These are phyloP conservation scores for Ceraclea dissimilis DNA, from an alignment of 2,888 invertebrate species.

Conservation along the genomic window DNA sequence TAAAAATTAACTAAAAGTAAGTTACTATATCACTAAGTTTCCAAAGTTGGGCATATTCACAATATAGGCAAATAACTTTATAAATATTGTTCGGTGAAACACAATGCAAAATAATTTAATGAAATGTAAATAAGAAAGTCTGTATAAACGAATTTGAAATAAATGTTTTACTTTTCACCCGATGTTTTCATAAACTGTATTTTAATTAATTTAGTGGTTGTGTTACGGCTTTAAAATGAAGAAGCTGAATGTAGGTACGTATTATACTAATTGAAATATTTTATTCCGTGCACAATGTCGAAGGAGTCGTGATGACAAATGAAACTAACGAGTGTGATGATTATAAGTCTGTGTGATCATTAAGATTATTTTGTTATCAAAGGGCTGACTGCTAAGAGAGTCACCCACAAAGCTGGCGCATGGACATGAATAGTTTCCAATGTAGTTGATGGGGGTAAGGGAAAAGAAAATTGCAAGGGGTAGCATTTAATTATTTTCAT, in stretches of 20 bases:
- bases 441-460: slow-evolving; percentile 15
- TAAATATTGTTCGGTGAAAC: no score
- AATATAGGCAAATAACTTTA: no score
- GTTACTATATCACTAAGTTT: no score
- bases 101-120: no score
- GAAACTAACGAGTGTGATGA: not conserved
- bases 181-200: no score
- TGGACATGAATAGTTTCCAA: slow-evolving; percentile 21
- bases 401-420: slow-evolving; percentile 8
- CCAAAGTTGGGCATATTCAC: no score
- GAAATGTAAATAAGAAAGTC: no score
- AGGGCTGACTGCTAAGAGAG: not conserved
- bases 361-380: not conserved
- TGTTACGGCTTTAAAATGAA: not conserved
- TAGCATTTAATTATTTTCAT: slow-evolving; percentile 12
- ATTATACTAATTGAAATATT: not conserved
- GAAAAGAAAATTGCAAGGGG: slow-evolving; percentile 9
- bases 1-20: no score
- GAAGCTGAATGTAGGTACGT: not conserved
- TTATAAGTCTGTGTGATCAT: not conserved
- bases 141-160: no score
- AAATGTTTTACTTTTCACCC: no score
- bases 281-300: not conserved
- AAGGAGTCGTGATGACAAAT: not conserved
- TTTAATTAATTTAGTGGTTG: no score